phyloP scores from a whole-genome alignment of 2,797 vertebrate species.

The Syngnathus acus region DNA sequence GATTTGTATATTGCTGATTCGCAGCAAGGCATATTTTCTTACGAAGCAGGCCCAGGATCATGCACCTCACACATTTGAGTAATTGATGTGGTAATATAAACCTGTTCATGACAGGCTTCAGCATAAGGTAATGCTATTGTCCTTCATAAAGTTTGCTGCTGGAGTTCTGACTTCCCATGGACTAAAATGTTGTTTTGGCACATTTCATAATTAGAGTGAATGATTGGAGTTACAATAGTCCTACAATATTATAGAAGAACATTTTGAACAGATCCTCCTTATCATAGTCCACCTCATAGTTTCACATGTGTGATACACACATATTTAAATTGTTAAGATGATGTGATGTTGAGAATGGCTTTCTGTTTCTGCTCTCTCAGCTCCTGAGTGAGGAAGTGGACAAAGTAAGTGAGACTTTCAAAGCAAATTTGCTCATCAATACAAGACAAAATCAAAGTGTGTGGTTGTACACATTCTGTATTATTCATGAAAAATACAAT shows the following conservation, averaged over 20 bases:
- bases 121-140: no score
- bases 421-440: neutral
- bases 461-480: neutral
- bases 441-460: neutral
- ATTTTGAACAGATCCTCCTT: neutral
- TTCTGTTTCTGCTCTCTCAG: conserved; percentile 66
- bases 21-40: no score
- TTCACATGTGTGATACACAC: neutral
- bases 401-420: conserved; percentile 78
- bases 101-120: no score
- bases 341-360: neutral
- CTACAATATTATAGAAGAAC: neutral
- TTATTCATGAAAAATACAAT: neutral
- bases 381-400: conserved; percentile 96
- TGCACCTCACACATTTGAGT: no score
- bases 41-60: no score
- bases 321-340: neutral
- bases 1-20: no score
- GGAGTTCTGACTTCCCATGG: no score
- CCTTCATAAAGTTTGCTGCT: no score
- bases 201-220: no score
- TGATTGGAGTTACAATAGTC: no score
- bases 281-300: neutral
- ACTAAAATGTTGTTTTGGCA: no score
- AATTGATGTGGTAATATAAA: no score